Conservation (phyloP, 2,113 vertebrate genomes). For the Rhabdornis inornatus region DNA sequence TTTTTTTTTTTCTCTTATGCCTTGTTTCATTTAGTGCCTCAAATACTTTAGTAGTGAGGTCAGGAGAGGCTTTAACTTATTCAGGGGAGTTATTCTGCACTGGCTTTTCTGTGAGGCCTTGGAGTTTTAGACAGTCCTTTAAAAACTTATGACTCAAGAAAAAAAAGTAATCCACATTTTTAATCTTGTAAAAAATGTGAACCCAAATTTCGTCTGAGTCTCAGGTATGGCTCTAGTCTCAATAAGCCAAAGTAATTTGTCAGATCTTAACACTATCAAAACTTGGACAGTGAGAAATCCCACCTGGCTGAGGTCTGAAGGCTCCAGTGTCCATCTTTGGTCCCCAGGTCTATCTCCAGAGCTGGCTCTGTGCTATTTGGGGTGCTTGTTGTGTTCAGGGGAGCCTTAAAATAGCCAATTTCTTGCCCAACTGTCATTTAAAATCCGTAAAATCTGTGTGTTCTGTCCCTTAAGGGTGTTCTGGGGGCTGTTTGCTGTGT, state of each 20-base stretch:
- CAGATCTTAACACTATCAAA: neutral
- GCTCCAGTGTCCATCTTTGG: neutral
- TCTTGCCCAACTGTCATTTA: neutral
- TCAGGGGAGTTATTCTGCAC: neutral
- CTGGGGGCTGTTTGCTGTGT: neutral
- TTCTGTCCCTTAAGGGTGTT: neutral
- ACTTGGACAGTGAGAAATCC: neutral
- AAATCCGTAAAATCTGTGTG: neutral
- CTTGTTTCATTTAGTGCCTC: slow-evolving; percentile 8
- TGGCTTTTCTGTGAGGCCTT: neutral
- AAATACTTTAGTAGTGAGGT: slow-evolving; percentile 18
- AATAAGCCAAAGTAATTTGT: neutral
- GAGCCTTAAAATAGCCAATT: neutral
- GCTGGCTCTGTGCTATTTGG: accelerated
- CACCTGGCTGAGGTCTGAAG: neutral
- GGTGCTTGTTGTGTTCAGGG: neutral
- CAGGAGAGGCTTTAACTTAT: neutral
- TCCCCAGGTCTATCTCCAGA: neutral
- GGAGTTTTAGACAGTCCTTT: neutral
- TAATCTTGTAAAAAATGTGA: neutral
- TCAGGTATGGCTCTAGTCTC: neutral
- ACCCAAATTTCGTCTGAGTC: neutral
- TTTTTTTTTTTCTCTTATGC: neutral
- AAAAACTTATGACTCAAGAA: neutral
- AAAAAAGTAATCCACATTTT: neutral